phyloP scores from a whole-genome alignment of 2,888 invertebrate species.

The Himalopsyche kuldschensis region DNA sequence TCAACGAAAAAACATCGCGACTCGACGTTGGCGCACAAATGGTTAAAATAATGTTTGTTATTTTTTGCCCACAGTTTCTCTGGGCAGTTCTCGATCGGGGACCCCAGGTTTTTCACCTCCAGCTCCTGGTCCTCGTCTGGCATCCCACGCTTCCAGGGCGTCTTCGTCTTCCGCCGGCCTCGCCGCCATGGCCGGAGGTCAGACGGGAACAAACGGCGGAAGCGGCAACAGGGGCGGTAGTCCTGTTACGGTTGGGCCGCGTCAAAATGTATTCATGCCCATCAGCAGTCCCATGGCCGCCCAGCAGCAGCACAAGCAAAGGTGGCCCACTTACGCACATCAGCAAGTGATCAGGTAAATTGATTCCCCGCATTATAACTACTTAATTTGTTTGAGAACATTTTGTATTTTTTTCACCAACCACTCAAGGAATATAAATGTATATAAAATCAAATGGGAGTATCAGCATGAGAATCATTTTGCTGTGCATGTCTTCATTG shows the following conservation, averaged over 20 bases:
- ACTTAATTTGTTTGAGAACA: neutral
- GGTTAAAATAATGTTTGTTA: too few relatives aligned
- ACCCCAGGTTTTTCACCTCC: conserved; percentile 87
- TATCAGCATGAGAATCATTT: too few relatives aligned
- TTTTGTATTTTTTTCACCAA: too few relatives aligned
- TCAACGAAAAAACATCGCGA: too few relatives aligned
- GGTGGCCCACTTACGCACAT: conserved; percentile 46
- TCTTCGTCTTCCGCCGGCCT: neutral
- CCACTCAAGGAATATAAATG: too few relatives aligned
- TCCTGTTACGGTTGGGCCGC: conserved; percentile 73
- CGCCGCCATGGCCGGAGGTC: neutral
- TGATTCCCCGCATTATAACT: conserved; percentile 34
- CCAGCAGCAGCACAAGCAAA: conserved; percentile 43
- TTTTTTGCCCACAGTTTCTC: conserved; percentile 67
- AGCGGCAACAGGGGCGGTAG: conserved; percentile 58
- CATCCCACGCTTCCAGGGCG: conserved; percentile 45
- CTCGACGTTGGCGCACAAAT: too few relatives aligned
- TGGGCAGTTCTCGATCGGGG: conserved; percentile 90
- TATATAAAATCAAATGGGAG: too few relatives aligned
- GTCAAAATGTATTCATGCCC: conserved; percentile 90
- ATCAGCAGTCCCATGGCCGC: conserved; percentile 73
- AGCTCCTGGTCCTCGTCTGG: neutral
- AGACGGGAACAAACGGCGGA: neutral
- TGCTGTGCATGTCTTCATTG: too few relatives aligned
- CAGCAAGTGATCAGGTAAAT: conserved; percentile 48